Evolutionary conservation across 2,888 invertebrate species (phyloP), one percentile per base, ranked within the genome.

Genomic region (Dysmachus trigonus): DNA sequence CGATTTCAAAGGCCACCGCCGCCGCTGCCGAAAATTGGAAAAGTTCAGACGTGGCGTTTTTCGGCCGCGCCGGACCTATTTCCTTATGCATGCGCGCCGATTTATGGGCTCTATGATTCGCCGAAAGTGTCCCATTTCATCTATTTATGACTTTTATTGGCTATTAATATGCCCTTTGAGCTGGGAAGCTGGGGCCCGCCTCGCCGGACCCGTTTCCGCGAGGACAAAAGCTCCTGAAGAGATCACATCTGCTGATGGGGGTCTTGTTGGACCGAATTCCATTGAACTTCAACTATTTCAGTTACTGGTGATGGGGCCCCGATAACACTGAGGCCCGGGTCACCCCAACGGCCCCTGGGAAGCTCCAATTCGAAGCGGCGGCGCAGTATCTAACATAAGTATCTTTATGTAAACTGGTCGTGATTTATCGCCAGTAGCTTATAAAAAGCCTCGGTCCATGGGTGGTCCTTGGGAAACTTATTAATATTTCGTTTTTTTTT

Each of bases 1-100:
- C 81, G 35, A 62, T 81, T 81, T 81, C 81, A 81, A 81, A 81
- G 81, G 81, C 81, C 27, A 35, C 81, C 81, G 81, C 53, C 81
- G 81, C 81, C 27, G 22, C 81, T 62, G 81, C 53, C 81, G 53
- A 81, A 81, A 53, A 81, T 62, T 51, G 62, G 81, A 81, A 81
- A 81, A 53, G n/a, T 81, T 53, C 53, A 22, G 33, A 62, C 62
- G 62, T 62, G 62, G 62, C 62, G 62, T 62, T 62, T 62, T 81
- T 73, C 33, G 15, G 35, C 13, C 51, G 6, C 51, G 51, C 31
- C 33, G 33, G 53, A 33, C 33, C 81, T 62, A 81, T 62, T 81
- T 81, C 22, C 38, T n/a, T 47, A 77, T 77, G 47, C n/a, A n/a
- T n/a, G n/a, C n/a, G n/a, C 30, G 30, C 77, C 22, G 47, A 47